Base-by-base conservation (phyloP, 2,797 vertebrate genomes). In the Microcaecilia unicolor region DNA sequence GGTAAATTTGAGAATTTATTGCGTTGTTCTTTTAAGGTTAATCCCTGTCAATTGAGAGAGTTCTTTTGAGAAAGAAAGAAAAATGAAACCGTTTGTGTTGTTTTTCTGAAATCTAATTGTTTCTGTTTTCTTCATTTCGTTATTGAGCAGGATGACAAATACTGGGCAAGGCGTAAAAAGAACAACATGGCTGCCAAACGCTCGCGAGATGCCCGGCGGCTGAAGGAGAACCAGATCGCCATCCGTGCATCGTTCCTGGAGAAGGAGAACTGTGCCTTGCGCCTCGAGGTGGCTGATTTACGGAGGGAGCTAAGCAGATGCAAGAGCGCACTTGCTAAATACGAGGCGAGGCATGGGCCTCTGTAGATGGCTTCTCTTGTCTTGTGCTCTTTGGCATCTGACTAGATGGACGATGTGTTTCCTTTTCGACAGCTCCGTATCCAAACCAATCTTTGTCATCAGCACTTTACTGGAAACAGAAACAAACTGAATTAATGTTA, bases 221-320 rank as follows among this genome's bases (percentile, higher is more conserved):
- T 98, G 51, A 98, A 98, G 76, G 94, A 98, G 78, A 98, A 98
- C 74, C 95, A 98, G 85, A 98, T 98, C 33, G 93, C 95, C 70
- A 97, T 97, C 74, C 86, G 95, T 4, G 94, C 95, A 3, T 69
- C 81, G 1, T 98, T 98, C 60, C 87, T 98, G 62, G 95, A 98
- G 81, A 98, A 97, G 74, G 95, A 98, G 84, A 98, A 98, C 71
- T 65, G 72, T 0, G 95, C 91, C 0, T 86, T 98, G 19, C 85
- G 94, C 55, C 71, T 84, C 46, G 95, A 98, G 74, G 92, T 98
- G 47, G 87, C 91, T 0, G 94, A 97, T 43, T 41, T 98, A 35
- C 68, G 93, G 48, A 96, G 95, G 74, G 94, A 98, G 84, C 84
- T 98, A 57, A 90, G 91, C 61, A 90, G 91, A 58, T 94, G 90